A percentile compares a stretch with the other conserved stretches of the same genome.
phyloP scores from a whole-genome alignment of 2,888 invertebrate genomes.

The Panorpa germanica region DNA sequence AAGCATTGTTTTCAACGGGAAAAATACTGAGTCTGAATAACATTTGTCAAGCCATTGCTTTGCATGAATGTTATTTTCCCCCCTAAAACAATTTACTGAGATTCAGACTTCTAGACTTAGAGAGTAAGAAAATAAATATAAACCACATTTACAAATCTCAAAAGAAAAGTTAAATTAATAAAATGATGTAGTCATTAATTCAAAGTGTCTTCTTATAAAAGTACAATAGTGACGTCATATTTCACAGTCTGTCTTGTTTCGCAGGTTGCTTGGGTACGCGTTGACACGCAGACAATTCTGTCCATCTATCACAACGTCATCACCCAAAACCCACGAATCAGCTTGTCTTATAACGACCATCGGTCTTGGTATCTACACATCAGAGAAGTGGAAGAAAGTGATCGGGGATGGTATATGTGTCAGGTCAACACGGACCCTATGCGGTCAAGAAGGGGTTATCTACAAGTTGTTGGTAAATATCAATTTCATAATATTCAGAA shows the following conservation, averaged over 20 bases:
- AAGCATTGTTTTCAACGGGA: no score
- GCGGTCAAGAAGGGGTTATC: slow-evolving; percentile 73
- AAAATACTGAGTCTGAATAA: no score
- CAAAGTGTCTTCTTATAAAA: slow-evolving; percentile 1
- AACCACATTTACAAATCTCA: no score
- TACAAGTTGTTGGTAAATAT: slow-evolving; percentile 76
- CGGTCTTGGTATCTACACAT: slow-evolving; percentile 84
- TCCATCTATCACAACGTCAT: slow-evolving; percentile 86
- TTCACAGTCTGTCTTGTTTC: slow-evolving; percentile 14
- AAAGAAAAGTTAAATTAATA: no score
- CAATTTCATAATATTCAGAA: no score
- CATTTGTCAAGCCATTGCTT: no score
- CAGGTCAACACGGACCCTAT: slow-evolving; percentile 90
- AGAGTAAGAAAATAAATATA: no score
- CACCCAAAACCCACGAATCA: slow-evolving; percentile 76
- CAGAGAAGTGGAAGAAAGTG: slow-evolving; percentile 69
- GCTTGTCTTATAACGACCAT: slow-evolving; percentile 73
- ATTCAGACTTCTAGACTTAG: no score
- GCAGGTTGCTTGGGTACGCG: slow-evolving; percentile 84
- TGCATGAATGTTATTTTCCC: no score
- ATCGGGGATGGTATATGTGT: slow-evolving; percentile 85
- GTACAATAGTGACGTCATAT: slow-evolving; percentile 5
- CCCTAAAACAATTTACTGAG: no score
- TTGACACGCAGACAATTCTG: slow-evolving; percentile 81
- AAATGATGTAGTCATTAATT: not conserved